Conservation (phyloP, 2,113 vertebrate genomes). For the Erythrocebus patas region DNA sequence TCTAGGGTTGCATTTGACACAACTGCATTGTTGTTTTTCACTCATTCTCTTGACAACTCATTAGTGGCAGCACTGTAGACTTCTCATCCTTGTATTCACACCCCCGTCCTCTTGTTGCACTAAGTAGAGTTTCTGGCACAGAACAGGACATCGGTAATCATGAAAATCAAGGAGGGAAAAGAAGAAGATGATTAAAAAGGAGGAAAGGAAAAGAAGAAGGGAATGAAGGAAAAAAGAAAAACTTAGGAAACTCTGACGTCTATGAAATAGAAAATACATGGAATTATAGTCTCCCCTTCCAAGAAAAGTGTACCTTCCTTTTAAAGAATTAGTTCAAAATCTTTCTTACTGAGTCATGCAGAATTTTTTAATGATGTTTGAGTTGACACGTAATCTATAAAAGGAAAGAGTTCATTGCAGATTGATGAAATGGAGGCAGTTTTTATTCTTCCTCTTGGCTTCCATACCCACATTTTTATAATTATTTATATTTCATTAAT, state of each 20-base stretch:
- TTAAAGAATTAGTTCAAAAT: slow-evolving; percentile 62
- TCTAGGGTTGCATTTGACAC: neutral
- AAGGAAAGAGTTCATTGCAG: slow-evolving; percentile 66
- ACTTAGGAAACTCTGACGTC: neutral
- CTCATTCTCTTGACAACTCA: neutral
- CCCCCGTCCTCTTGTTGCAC: neutral
- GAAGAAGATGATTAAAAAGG: neutral
- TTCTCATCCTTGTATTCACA: neutral
- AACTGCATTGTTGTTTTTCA: neutral
- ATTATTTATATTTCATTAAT: slow-evolving; percentile 67
- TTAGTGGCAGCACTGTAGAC: neutral
- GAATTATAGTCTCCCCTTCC: slow-evolving; percentile 7
- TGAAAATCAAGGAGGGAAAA: neutral
- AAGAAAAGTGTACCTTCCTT: slow-evolving; percentile 50
- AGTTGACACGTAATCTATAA: slow-evolving; percentile 61
- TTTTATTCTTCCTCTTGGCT: slow-evolving; percentile 47
- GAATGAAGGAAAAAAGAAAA: neutral
- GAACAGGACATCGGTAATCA: neutral
- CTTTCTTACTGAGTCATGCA: slow-evolving; percentile 69
- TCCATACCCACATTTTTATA: slow-evolving; percentile 51
- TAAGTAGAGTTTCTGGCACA: neutral
- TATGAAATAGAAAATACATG: slow-evolving; percentile 24
- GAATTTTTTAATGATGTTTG: slow-evolving; percentile 44
- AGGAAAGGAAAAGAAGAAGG: neutral
- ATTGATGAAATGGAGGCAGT: slow-evolving; percentile 23